Percentiles rank a stretch among this genome's conserved stretches.
Evolutionary conservation across 1,140 invertebrate genomes (phyloP).

Genomic region (Tetranychus cinnabarinus): DNA sequence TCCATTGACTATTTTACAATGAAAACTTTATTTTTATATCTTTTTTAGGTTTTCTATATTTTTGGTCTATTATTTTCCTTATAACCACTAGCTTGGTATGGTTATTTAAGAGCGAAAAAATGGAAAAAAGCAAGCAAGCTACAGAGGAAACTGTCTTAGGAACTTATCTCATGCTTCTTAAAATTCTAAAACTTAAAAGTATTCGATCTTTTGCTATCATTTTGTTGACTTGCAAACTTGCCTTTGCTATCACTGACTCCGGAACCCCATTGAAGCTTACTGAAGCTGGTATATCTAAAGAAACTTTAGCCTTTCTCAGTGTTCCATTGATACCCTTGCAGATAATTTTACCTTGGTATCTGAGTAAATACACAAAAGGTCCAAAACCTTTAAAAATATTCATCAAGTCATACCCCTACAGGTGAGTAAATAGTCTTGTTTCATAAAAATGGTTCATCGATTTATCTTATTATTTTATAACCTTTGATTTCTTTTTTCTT

Average conservation of each 20-base stretch:
- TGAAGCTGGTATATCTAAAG: conserved; percentile 82
- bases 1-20: background rate
- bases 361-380: conserved; percentile 67
- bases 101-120: conserved; percentile 61
- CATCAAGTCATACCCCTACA: conserved; percentile 63
- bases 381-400: conserved; percentile 66
- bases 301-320: conserved; percentile 69
- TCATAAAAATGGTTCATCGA: background rate
- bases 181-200: conserved; percentile 58
- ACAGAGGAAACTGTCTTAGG: conserved; percentile 34
- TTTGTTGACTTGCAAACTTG: conserved; percentile 74
- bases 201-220: conserved; percentile 47
- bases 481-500: background rate
- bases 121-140: conserved; percentile 4
- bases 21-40: background rate
- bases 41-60: conserved; percentile 55
- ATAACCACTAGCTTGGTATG: conserved; percentile 69
- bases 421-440: conserved; percentile 22
- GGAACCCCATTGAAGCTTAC: conserved; percentile 83
- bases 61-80: conserved; percentile 84
- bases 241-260: conserved; percentile 83
- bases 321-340: conserved; percentile 82
- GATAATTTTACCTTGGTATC: conserved; percentile 67
- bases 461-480: background rate
- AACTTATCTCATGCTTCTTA: conserved; percentile 59